Conservation (phyloP, 2,113 vertebrate species). For the Epinephelus lanceolatus region DNA sequence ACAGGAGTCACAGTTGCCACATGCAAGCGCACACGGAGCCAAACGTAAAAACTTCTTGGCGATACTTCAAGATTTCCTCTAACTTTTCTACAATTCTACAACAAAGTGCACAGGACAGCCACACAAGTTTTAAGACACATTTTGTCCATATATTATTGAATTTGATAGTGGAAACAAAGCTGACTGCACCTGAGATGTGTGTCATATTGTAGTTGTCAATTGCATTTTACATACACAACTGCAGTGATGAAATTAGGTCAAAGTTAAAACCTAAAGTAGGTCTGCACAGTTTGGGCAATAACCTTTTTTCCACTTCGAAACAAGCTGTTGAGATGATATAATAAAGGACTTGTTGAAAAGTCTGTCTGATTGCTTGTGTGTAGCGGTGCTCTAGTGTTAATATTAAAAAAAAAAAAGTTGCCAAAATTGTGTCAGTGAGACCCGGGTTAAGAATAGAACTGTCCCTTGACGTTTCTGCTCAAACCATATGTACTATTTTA, state of each 20-base stretch:
- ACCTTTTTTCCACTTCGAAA: neutral
- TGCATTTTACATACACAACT: neutral
- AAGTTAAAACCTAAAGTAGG: neutral
- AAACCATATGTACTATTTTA: neutral
- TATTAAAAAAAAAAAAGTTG: neutral
- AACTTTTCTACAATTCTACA: neutral
- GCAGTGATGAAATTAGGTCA: neutral
- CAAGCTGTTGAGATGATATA: neutral
- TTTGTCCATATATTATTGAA: neutral
- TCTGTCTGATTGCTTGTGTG: neutral
- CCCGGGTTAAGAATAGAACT: neutral
- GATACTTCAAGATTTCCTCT: neutral
- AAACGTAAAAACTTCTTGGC: neutral
- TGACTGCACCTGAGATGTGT: neutral
- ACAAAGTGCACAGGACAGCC: neutral
- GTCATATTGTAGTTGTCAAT: neutral
- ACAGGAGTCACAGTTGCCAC: no score
- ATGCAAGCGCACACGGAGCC: no score
- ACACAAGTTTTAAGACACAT: neutral
- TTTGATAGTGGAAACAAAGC: neutral
- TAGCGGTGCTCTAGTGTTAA: neutral
- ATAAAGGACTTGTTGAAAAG: no score
- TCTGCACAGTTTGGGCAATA: neutral
- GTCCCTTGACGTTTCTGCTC: neutral
- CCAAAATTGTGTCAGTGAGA: neutral